Conservation (phyloP, 2,113 vertebrate species). For the Eurypyga helias region DNA sequence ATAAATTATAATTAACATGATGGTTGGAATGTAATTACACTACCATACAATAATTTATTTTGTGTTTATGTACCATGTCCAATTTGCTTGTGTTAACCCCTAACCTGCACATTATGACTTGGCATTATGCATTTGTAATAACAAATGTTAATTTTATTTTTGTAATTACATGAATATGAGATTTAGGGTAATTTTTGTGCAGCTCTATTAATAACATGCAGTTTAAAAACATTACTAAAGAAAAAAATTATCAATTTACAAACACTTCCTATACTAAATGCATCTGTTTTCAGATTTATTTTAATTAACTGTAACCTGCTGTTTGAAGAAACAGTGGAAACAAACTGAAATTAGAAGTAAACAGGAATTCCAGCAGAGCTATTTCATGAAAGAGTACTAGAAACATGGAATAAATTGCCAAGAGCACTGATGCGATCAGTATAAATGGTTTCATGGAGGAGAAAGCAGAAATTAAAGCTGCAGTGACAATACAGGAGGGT, state of each 20-base stretch:
- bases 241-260: constrained; percentile 17
- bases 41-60: constrained; percentile 71
- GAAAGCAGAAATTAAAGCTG: constrained; percentile 49
- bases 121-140: constrained; percentile 68
- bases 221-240: constrained; percentile 26
- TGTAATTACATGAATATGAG: constrained; percentile 69
- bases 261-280: constrained; percentile 34
- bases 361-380: constrained; percentile 69
- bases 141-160: constrained; percentile 72
- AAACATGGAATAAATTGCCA: constrained; percentile 54
- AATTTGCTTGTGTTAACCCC: constrained; percentile 75
- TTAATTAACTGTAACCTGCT: constrained; percentile 69
- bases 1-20: constrained; percentile 77
- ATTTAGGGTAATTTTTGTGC: constrained; percentile 55
- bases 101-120: constrained; percentile 68
- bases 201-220: constrained; percentile 57
- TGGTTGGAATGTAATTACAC: constrained; percentile 70
- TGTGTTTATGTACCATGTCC: constrained; percentile 73
- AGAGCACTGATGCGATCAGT: constrained; percentile 18
- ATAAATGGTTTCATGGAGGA: constrained; percentile 32
- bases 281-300: constrained; percentile 52
- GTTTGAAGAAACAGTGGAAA: constrained; percentile 33
- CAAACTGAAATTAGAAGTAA: constrained; percentile 63
- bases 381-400: constrained; percentile 50
- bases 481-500: not conserved